Evolutionary conservation across 1,140 invertebrate genomes (phyloP).

Genomic region (Papilio polyxenes): DNA sequence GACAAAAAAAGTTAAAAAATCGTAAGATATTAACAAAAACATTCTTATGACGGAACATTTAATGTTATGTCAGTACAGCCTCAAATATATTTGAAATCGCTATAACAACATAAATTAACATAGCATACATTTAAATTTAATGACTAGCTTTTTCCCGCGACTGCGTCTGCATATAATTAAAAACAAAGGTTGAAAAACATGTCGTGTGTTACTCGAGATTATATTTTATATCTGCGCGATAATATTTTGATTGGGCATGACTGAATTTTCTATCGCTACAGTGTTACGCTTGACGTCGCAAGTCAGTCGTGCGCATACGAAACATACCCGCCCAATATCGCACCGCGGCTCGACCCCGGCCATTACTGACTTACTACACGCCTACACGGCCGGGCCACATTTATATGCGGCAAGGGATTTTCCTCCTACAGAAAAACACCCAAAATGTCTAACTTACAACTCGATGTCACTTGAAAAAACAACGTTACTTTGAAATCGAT

Average conservation of each 20-base stretch:
- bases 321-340: conserved; percentile 71
- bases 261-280: conserved; percentile 45
- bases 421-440: conserved; percentile 16
- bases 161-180: too few relatives aligned
- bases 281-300: conserved; percentile 53
- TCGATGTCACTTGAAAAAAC: background rate
- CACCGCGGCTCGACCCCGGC: conserved; percentile 43
- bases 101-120: too few relatives aligned
- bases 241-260: background rate
- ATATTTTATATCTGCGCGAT: too few relatives aligned
- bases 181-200: too few relatives aligned
- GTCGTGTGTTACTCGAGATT: too few relatives aligned
- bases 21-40: background rate
- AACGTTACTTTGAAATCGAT: conserved; percentile 22
- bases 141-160: too few relatives aligned
- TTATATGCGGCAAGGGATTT: conserved; percentile 37
- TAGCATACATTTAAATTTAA: too few relatives aligned
- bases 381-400: conserved; percentile 15
- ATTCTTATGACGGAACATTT: too few relatives aligned
- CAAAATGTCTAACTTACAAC: conserved; percentile 25
- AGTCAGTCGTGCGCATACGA: conserved; percentile 60
- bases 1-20: conserved; percentile 1
- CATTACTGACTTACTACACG: conserved; percentile 33
- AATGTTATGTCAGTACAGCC: too few relatives aligned
- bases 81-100: too few relatives aligned